Conservation (phyloP, 1,140 invertebrate species). For the Cydia pomonella region DNA sequence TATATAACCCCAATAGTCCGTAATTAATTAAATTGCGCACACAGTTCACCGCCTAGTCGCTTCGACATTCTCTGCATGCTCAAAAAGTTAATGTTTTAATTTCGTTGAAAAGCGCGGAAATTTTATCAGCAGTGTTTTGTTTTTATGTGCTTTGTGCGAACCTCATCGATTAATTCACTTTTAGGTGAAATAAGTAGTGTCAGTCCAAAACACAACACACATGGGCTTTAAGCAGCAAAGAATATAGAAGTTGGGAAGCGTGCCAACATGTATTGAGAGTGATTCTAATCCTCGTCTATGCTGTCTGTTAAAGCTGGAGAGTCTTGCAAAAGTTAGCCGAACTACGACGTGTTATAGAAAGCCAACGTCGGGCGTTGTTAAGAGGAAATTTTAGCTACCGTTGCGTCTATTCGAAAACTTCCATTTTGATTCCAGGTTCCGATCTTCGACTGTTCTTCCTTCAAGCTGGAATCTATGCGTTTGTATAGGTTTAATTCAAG, state of each 20-base stretch:
- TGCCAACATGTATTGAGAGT: slow-evolving; percentile 4
- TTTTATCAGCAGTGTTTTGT: slow-evolving; percentile 5
- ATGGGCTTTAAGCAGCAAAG: neutral
- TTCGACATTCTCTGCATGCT: slow-evolving; percentile 21
- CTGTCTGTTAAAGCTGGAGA: slow-evolving; percentile 12
- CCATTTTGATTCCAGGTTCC: neutral
- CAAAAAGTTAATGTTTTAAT: slow-evolving; percentile 28
- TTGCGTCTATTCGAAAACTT: neutral
- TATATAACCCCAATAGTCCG: slow-evolving; percentile 11
- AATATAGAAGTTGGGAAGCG: slow-evolving; percentile 4
- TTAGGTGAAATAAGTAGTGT: neutral
- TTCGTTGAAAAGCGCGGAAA: slow-evolving; percentile 15
- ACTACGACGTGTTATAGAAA: slow-evolving; percentile 16
- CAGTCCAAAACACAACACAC: neutral
- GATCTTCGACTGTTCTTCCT: neutral
- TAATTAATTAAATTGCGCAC: slow-evolving; percentile 21
- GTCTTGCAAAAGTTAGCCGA: neutral
- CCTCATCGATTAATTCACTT: neutral
- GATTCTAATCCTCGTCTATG: neutral
- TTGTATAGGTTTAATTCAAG: too few relatives aligned
- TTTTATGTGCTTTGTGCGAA: slow-evolving; percentile 15
- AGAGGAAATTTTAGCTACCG: slow-evolving; percentile 8
- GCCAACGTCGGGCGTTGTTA: slow-evolving; percentile 14
- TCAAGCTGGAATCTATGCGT: too few relatives aligned
- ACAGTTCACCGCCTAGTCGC: slow-evolving; percentile 15